A percentile compares a stretch with the other conserved stretches of the same genome.
These are phyloP conservation scores for Tinea semifulvella DNA, from an alignment of 2,888 invertebrate genomes.

Conservation along the genomic window DNA sequence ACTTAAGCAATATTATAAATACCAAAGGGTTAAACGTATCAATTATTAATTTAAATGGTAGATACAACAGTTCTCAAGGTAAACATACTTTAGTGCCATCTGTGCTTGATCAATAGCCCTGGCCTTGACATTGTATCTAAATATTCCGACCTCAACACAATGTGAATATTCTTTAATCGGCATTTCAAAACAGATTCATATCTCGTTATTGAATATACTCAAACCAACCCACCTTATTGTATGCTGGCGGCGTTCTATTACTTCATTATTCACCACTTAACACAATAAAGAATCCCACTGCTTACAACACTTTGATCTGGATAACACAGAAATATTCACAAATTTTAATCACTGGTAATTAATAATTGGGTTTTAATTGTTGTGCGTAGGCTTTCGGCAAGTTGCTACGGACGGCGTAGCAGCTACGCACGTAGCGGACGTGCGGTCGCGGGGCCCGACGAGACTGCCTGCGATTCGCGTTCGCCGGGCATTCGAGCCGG, in stretches of 20 bases:
- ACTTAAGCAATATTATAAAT: too few species aligned
- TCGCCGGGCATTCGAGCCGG: neutral
- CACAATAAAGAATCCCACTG: neutral
- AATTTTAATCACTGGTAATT: conserved; percentile 13
- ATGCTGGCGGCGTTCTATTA: neutral
- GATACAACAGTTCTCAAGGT: neutral
- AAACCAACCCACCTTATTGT: conserved; percentile 11
- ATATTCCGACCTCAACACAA: neutral
- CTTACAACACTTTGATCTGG: neutral
- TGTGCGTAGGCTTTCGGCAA: conserved; percentile 11
- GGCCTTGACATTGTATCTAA: conserved; percentile 48
- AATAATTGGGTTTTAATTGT: conserved; percentile 4
- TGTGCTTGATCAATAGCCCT: conserved; percentile 50
- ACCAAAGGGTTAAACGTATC: too few species aligned
- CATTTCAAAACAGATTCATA: conserved; percentile 33
- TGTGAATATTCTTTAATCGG: conserved; percentile 32
- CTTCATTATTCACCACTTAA: conserved; percentile 11
- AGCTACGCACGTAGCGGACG: conserved; percentile 38
- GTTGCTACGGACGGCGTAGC: conserved; percentile 29
- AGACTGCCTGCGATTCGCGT: conserved; percentile 10
- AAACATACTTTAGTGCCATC: neutral
- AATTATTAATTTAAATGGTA: conserved; percentile 20
- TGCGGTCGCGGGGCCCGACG: neutral
- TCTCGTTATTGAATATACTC: conserved; percentile 35
- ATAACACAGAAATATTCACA: conserved; percentile 16